Evolutionary conservation across 2,113 vertebrate species (phyloP), one percentile per base, ranked within the genome.

Genomic region (Phylloscopus trochiloides): DNA sequence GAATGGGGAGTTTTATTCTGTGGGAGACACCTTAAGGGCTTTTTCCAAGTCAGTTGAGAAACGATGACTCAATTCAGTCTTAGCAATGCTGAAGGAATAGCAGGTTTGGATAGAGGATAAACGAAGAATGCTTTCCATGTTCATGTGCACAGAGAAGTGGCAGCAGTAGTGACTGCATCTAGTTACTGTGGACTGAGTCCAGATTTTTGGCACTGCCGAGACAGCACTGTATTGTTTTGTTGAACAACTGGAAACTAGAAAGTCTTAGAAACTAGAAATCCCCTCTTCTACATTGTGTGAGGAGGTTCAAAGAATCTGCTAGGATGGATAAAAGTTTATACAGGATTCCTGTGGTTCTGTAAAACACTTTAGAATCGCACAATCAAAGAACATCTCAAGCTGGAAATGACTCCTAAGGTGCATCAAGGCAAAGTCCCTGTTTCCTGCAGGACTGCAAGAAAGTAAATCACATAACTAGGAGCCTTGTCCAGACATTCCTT

Each of bases 401-500:
- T 52, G 8, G 65, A 77, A 77, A 17, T 4, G 14, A 34, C 3
- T 9, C 4, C 7, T 25, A 40, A 54, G 32, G 12, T 32, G 25
- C 12, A 55, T 19, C 0, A 3, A 45, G 20, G 29, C 3, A 9
- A 51, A 21, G 2, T 36, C 9, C 14, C 22, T 47, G 6, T 5
- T 85, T 14, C 22, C 70, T 2, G 0, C 4, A 67, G 12, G 10
- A 32, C 16, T 85, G 5, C 7, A 22, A 55, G 20, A 75, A 66
- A 51, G 3, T 42, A 50, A 51, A 15, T 21, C 3, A 11, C 34
- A 5, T 10, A 5, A 59, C 31, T 52, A 14, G 38, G 15, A 79
- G 4, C 0, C 2, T 32, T 3, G 1, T 40, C 16, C 48, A 68
- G 43, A 40, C 1, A 2, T 2, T 50, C 12, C 29, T 47, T 65